phyloP scores from a whole-genome alignment of 2,888 invertebrate genomes.

The Fragum fragum region DNA sequence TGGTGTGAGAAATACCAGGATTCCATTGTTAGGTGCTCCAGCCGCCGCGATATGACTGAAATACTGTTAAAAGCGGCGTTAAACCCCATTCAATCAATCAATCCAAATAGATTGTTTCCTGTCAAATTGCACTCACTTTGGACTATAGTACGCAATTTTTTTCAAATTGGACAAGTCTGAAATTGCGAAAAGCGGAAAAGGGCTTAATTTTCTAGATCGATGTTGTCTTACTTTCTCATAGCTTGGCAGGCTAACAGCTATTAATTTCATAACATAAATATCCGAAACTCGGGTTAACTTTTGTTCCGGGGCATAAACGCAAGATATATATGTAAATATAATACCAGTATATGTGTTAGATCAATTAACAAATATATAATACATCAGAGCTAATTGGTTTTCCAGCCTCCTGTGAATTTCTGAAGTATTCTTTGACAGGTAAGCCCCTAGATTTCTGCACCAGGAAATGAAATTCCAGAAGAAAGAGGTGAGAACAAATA shows the following conservation, averaged over 20 bases:
- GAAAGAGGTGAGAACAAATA: not conserved
- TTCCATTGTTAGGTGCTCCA: no score
- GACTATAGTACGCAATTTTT: no score
- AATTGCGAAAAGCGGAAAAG: no score
- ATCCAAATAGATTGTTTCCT: no score
- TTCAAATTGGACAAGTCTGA: no score
- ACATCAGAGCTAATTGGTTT: not conserved
- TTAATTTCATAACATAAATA: not conserved
- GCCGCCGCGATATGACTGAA: no score
- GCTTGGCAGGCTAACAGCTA: not conserved
- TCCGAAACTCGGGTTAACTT: not conserved
- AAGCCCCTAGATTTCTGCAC: not conserved
- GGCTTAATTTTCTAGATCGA: no score
- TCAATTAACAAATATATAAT: slow-evolving; percentile 12
- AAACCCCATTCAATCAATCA: no score
- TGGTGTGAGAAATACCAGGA: no score
- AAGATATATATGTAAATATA: not conserved
- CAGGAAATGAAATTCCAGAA: no score
- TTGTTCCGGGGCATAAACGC: not conserved
- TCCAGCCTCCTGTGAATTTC: not conserved
- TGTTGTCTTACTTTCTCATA: not conserved
- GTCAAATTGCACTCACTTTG: no score
- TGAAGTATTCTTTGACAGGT: slow-evolving; percentile 3
- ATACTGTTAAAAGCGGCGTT: no score
- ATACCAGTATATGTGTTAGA: not conserved